phyloP scores from a whole-genome alignment of 2,113 vertebrate species.

The Sprattus sprattus region DNA sequence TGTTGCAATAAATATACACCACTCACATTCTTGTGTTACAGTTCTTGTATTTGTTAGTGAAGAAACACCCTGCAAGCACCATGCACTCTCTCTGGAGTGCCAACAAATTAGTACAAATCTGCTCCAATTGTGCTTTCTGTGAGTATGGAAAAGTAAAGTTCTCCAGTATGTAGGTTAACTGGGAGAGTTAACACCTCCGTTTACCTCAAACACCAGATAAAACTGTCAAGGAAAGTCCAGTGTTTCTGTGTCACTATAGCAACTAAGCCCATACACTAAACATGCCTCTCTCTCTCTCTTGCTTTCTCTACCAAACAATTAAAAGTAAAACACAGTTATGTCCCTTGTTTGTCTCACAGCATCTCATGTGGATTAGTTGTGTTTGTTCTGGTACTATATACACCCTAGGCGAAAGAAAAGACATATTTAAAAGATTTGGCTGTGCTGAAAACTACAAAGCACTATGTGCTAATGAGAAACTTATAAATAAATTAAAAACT shows the following conservation, averaged over 20 bases:
- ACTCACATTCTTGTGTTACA: constrained; percentile 7
- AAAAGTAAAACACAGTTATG: constrained; percentile 66
- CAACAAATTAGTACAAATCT: constrained; percentile 15
- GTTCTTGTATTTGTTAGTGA: constrained; percentile 10
- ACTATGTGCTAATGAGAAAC: constrained; percentile 14
- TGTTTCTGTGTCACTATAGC: constrained; percentile 69
- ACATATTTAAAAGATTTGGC: constrained; percentile 8
- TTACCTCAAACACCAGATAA: constrained; percentile 61
- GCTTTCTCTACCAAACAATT: constrained; percentile 56
- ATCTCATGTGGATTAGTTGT: constrained; percentile 74
- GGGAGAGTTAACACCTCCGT: constrained; percentile 64
- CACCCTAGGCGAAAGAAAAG: background rate
- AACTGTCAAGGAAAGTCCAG: constrained; percentile 60
- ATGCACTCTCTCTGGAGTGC: background rate
- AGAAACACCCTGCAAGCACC: constrained; percentile 12
- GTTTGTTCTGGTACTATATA: constrained; percentile 68
- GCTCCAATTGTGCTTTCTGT: background rate
- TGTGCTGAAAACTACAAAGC: constrained; percentile 10
- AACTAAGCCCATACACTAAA: constrained; percentile 65
- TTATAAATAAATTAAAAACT: constrained; percentile 22
- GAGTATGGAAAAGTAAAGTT: constrained; percentile 54
- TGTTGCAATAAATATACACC: background rate
- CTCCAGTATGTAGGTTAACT: constrained; percentile 58
- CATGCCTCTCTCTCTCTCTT: constrained; percentile 45
- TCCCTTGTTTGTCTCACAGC: constrained; percentile 68